Conservation (phyloP, 1,140 invertebrate species). For the Phymorhynchus buccinoides region DNA sequence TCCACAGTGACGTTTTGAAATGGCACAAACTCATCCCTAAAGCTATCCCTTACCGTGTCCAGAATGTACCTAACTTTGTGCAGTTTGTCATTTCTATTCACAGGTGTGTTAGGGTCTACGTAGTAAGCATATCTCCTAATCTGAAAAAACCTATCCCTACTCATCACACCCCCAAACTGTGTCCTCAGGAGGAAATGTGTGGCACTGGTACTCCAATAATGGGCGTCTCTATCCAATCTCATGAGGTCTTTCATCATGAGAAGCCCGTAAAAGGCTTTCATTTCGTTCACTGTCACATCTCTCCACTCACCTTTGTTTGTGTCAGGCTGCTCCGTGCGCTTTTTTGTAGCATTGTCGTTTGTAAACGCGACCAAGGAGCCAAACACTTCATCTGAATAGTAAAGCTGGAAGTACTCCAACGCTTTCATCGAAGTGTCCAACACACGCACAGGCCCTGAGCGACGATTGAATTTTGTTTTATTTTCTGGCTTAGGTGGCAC, state of each 20-base stretch:
- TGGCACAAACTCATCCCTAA: slow-evolving; percentile 17
- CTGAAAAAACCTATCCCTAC: slow-evolving; percentile 33
- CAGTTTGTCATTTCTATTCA: slow-evolving; percentile 4
- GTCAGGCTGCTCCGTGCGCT: neutral
- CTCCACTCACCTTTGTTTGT: slow-evolving; percentile 40
- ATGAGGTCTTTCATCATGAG: slow-evolving; percentile 39
- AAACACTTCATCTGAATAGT: neutral
- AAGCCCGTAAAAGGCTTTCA: slow-evolving; percentile 43
- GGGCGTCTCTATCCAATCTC: slow-evolving; percentile 35
- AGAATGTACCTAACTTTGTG: slow-evolving; percentile 39
- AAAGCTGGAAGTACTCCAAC: neutral
- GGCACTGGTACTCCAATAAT: slow-evolving; percentile 29
- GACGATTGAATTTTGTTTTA: neutral
- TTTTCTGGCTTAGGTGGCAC: neutral
- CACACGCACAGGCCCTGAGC: neutral
- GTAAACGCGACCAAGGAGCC: neutral
- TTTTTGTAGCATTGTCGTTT: neutral
- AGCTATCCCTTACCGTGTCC: slow-evolving; percentile 30
- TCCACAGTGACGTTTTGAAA: slow-evolving; percentile 48
- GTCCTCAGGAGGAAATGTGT: neutral
- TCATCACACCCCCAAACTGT: slow-evolving; percentile 27
- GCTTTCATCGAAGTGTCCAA: neutral
- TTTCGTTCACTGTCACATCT: slow-evolving; percentile 29
- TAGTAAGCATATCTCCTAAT: slow-evolving; percentile 37
- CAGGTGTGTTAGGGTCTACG: slow-evolving; percentile 9